Evolutionary conservation across 1,140 invertebrate genomes (phyloP), one percentile per base, ranked within the genome.

Genomic region (Phthorimaea operculella): DNA sequence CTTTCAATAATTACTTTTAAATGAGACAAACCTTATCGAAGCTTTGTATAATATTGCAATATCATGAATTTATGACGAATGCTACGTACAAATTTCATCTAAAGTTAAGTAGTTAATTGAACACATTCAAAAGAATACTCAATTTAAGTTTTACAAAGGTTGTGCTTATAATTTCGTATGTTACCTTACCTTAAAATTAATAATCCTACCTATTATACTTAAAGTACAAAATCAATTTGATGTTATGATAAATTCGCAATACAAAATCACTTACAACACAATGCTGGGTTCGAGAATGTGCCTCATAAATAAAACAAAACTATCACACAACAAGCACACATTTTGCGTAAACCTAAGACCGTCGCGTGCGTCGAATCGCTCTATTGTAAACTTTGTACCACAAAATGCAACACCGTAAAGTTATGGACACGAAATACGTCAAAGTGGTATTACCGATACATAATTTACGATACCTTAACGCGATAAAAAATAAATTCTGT

Each of bases 321-420:
- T 56, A 56, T 56, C 54, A 56, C 54, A 42, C 54, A 51, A 57
- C 55, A 52, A 57, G 49, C 55, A 57, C 55, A 52, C 55, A 44
- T 51, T 21, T 28, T 50, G 48, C 48, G 18, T 28, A 28, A 50
- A 12, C 7, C 44, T 16, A 15, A 47, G 44, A 14, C 14, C 11
- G 11, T 8, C 39, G 39, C 39, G 11, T 14, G 44, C 16, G 44
- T 47, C 15, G 15, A 9, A 16, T 47, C 16, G 51, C 59, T 62
- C 58, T 57, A 51, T 68, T 62, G 49, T 55, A 61, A 64, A 69
- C 51, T 80, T 80, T 80, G 77, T 78, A 80, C 77, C 69, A 65
- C 61, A 63, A 79, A 78, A 77, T 78, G 69, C 71, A 71, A 70
- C 49, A 52, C 52, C 60, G 60, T 67, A 62, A 63, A 51, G 15